phyloP scores from a whole-genome alignment of 1,140 invertebrate genomes.

The Danaus melanippus region DNA sequence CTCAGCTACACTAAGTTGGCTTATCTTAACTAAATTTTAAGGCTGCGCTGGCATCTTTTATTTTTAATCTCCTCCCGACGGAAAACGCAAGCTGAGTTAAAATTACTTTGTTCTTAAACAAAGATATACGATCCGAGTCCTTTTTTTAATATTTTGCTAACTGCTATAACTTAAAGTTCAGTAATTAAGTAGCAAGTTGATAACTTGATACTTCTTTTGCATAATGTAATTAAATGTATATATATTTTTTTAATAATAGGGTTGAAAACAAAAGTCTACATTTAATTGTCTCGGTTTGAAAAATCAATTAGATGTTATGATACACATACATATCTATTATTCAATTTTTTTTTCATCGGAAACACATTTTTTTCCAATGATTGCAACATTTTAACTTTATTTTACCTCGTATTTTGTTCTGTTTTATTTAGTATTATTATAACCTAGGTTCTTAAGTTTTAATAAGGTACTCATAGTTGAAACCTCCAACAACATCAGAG shows the following conservation, averaged over 20 bases:
- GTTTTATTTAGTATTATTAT: background rate
- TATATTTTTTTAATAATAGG: too few species aligned
- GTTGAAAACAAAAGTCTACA: too few species aligned
- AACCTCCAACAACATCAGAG: conserved; percentile 5
- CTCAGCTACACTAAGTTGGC: conserved; percentile 46
- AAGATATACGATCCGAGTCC: conserved; percentile 61
- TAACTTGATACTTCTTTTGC: conserved; percentile 15
- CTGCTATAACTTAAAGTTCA: conserved; percentile 45
- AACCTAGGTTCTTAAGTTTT: background rate
- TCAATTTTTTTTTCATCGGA: too few species aligned
- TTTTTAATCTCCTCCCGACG: conserved; percentile 58
- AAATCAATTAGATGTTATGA: too few species aligned
- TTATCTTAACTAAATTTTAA: conserved; percentile 65
- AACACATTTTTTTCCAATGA: too few species aligned
- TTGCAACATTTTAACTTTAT: too few species aligned
- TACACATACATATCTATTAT: too few species aligned
- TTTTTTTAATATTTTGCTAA: conserved; percentile 66
- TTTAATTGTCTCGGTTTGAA: too few species aligned
- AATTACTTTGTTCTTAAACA: conserved; percentile 63
- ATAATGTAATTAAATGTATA: too few species aligned
- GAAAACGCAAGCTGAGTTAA: conserved; percentile 52
- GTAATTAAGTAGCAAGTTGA: conserved; percentile 38
- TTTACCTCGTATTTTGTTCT: too few species aligned
- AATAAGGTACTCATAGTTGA: conserved; percentile 13
- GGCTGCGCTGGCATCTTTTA: conserved; percentile 51